Evolutionary conservation across 2,888 invertebrate species (phyloP).

Genomic region (Nemotelus nigrinus): DNA sequence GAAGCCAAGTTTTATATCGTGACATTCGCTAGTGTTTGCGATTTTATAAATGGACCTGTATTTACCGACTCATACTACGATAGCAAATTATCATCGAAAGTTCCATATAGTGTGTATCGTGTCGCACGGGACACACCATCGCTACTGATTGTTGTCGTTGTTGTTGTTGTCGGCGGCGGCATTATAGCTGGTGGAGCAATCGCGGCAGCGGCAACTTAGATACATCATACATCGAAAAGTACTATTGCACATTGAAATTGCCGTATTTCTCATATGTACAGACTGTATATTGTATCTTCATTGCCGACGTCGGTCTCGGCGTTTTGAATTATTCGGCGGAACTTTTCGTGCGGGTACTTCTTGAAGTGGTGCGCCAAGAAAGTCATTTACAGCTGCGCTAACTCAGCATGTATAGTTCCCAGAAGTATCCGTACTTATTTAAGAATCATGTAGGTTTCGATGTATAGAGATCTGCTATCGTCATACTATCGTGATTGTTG

Average conservation of each 20-base stretch:
- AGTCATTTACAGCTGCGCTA: conserved; percentile 18
- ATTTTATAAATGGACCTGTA: conserved; percentile 33
- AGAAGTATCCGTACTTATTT: too few species aligned
- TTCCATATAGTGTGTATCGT: too few species aligned
- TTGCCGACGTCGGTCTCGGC: too few species aligned
- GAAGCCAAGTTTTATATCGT: conserved; percentile 38
- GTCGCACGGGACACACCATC: too few species aligned
- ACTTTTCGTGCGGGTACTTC: neutral
- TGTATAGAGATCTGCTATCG: neutral
- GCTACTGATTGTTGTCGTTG: too few species aligned
- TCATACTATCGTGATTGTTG: neutral
- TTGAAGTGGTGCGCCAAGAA: conserved; percentile 11
- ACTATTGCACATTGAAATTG: conserved; percentile 21
- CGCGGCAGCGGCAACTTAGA: too few species aligned
- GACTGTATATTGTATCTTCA: too few species aligned
- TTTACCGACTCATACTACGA: conserved; percentile 23
- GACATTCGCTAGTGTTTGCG: conserved; percentile 19
- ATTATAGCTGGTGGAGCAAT: too few species aligned
- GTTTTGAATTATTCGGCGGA: neutral
- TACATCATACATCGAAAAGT: conserved; percentile 12
- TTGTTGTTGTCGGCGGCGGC: too few species aligned
- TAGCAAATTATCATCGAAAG: neutral
- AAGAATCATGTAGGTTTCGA: too few species aligned
- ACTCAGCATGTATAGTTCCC: neutral
- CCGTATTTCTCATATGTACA: conserved; percentile 3